phyloP scores from a whole-genome alignment of 2,113 vertebrate species.

The Suricata suricatta region DNA sequence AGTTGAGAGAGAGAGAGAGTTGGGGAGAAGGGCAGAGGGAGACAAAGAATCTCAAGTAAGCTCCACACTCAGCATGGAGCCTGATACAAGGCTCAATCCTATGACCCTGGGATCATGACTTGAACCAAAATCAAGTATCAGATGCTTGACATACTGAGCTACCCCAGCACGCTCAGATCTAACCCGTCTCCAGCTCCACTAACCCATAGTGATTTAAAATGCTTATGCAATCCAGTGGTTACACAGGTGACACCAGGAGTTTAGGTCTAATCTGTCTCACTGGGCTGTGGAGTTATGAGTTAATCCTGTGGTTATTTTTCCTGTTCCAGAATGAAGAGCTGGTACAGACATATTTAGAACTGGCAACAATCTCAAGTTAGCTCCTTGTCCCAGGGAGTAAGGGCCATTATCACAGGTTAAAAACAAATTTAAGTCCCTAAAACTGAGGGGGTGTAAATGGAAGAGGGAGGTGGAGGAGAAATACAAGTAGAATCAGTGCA shows the following conservation, averaged over 20 bases:
- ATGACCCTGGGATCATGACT: too few species aligned
- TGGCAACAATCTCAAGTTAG: not conserved
- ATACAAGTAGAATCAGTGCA: not conserved
- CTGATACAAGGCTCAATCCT: too few species aligned
- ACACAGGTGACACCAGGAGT: not conserved
- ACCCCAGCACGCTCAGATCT: too few species aligned
- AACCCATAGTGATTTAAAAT: not conserved
- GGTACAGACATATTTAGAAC: not conserved
- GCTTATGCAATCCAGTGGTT: not conserved
- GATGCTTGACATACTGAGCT: too few species aligned
- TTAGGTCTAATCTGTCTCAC: not conserved
- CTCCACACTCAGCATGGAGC: too few species aligned
- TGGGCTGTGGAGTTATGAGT: not conserved
- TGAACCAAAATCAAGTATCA: too few species aligned
- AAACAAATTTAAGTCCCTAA: not conserved
- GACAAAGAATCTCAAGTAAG: too few species aligned
- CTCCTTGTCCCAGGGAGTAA: not conserved
- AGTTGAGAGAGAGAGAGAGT: too few species aligned
- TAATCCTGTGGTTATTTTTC: not conserved
- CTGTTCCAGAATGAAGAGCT: not conserved
- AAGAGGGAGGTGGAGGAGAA: not conserved
- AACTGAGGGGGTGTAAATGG: not conserved
- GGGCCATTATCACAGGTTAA: not conserved
- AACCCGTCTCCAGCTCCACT: not conserved
- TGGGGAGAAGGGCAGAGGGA: too few species aligned